Evolutionary conservation across 2,888 invertebrate species (phyloP).

Genomic region (Mantis religiosa): DNA sequence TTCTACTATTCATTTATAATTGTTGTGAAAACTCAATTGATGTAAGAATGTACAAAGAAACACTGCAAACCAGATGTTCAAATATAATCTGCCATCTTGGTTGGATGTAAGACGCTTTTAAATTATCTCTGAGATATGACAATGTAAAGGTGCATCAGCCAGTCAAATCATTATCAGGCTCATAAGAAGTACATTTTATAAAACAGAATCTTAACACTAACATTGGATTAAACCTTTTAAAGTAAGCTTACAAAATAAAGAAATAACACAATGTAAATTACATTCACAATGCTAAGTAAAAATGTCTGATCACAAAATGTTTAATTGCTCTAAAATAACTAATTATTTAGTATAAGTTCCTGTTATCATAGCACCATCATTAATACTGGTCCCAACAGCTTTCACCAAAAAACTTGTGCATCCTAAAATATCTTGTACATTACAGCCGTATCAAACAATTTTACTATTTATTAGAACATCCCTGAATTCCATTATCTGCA

Average conservation of each 20-base stretch:
- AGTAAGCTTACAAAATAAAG: not conserved
- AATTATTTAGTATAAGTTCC: not conserved
- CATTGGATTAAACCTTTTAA: not conserved
- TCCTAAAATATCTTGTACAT: not conserved
- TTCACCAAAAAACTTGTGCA: not conserved
- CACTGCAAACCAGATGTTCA: too few species aligned
- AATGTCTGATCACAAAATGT: not conserved
- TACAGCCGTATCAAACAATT: not conserved
- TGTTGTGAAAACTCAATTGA: too few species aligned
- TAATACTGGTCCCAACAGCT: not conserved
- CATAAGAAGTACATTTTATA: too few species aligned
- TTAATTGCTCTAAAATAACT: not conserved
- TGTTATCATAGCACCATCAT: not conserved
- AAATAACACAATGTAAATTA: not conserved
- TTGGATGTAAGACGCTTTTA: too few species aligned
- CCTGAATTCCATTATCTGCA: not conserved
- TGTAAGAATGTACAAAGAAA: too few species aligned
- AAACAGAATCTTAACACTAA: too few species aligned
- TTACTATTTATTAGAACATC: not conserved
- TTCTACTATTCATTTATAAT: too few species aligned
- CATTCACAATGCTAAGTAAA: not conserved
- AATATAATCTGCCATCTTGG: too few species aligned
- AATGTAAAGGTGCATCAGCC: too few species aligned
- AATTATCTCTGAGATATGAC: too few species aligned
- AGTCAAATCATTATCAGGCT: too few species aligned